A percentile compares a stretch with the other conserved stretches of the same genome.
phyloP scores from a whole-genome alignment of 2,888 invertebrate species.

The Pammene aurita region DNA sequence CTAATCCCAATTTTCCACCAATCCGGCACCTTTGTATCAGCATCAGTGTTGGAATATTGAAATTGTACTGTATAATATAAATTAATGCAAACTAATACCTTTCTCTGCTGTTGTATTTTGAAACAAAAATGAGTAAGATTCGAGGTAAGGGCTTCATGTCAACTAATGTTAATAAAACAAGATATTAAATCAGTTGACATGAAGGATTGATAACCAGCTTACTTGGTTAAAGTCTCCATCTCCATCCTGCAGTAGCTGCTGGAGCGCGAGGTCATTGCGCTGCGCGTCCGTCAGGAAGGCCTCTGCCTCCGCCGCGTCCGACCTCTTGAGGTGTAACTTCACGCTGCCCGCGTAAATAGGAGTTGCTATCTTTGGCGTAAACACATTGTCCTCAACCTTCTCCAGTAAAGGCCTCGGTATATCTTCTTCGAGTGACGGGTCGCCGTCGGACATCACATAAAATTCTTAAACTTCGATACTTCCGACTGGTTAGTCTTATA shows the following conservation, averaged over 20 bases:
- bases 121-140: too few relatives aligned
- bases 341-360: conserved; percentile 73
- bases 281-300: conserved; percentile 73
- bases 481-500: conserved; percentile 26
- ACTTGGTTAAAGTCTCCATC: conserved; percentile 69
- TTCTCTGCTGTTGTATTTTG: too few relatives aligned
- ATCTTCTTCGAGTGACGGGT: conserved; percentile 80
- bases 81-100: too few relatives aligned
- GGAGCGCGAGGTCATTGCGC: conserved; percentile 75
- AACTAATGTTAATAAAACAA: too few relatives aligned
- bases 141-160: too few relatives aligned
- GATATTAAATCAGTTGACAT: too few relatives aligned
- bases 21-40: too few relatives aligned
- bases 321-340: conserved; percentile 68
- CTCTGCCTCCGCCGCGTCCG: conserved; percentile 70
- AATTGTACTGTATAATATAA: too few relatives aligned
- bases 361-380: conserved; percentile 75
- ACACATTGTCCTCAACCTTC: conserved; percentile 74
- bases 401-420: conserved; percentile 72
- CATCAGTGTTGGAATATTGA: too few relatives aligned
- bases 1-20: too few relatives aligned
- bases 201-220: conserved; percentile 41
- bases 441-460: conserved; percentile 81
- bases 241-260: conserved; percentile 74
- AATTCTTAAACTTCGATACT: conserved; percentile 10